Evolutionary conservation across 2,113 vertebrate genomes (phyloP).

Genomic region (Boulengeromyrus knoepffleri): DNA sequence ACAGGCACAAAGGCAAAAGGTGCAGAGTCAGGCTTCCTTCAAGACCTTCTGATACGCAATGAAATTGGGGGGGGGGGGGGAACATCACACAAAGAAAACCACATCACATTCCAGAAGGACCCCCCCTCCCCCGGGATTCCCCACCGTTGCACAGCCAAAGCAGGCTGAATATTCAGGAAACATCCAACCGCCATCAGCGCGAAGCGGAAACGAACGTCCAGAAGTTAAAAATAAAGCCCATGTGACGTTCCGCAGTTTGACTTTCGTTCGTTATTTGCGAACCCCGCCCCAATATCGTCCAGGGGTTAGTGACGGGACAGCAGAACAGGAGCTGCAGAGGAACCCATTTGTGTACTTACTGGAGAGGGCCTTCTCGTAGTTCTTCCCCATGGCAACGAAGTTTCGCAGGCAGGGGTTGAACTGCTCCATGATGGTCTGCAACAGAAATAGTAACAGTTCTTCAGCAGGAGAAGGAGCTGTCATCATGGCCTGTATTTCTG

Average conservation of each 20-base stretch:
- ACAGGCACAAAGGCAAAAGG: neutral
- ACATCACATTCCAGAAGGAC: neutral
- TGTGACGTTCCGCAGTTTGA: neutral
- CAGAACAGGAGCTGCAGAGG: slow-evolving; percentile 20
- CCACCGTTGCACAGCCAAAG: neutral
- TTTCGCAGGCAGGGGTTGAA: slow-evolving; percentile 98
- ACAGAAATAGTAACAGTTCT: slow-evolving; percentile 29
- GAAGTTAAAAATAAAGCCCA: neutral
- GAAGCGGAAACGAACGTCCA: neutral
- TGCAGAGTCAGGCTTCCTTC: neutral
- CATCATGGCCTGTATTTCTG: neutral
- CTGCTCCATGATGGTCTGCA: slow-evolving; percentile 96
- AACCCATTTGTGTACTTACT: slow-evolving; percentile 64
- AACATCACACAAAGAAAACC: neutral
- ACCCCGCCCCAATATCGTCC: too few species aligned
- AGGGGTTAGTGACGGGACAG: neutral
- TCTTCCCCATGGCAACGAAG: slow-evolving; percentile 99
- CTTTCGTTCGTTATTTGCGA: neutral
- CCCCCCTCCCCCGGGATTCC: neutral
- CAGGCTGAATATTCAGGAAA: neutral
- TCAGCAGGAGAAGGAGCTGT: neutral
- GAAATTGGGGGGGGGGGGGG: neutral
- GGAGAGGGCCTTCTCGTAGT: slow-evolving; percentile 95
- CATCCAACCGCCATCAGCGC: neutral
- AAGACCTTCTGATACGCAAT: neutral